These are phyloP conservation scores for Ardeotis arabs DNA, from an alignment of 2,113 vertebrate genomes.

Conservation along the genomic window DNA sequence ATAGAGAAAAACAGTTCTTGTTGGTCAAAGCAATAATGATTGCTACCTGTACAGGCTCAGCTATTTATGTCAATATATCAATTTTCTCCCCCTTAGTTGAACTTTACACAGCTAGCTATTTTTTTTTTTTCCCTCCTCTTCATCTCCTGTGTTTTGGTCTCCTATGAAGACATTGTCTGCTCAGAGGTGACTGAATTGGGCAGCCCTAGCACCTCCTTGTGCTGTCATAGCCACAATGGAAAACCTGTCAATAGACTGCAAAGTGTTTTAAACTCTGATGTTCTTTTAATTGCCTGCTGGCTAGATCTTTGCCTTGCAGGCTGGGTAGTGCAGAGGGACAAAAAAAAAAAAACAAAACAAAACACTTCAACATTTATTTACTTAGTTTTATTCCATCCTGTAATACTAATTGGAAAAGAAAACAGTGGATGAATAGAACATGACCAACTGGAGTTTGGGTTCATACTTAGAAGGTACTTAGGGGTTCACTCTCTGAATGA, in stretches of 20 bases:
- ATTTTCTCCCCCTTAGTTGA: conserved; percentile 48
- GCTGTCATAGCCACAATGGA: background rate
- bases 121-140: background rate
- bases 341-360: too few species aligned
- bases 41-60: conserved; percentile 39
- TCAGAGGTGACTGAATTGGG: conserved; percentile 11
- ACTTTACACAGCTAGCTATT: conserved; percentile 35
- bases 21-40: conserved; percentile 42
- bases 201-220: background rate
- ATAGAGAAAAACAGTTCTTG: background rate
- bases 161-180: conserved; percentile 32
- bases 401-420: background rate
- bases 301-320: background rate
- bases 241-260: conserved; percentile 19
- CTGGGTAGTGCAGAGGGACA: background rate
- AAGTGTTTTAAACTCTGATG: conserved; percentile 36
- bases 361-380: background rate
- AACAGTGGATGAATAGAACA: background rate
- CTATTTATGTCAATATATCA: conserved; percentile 58
- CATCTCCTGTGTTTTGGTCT: conserved; percentile 25
- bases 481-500: background rate
- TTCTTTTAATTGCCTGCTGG: conserved; percentile 42
- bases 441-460: background rate
- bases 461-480: background rate
- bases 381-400: background rate